phyloP scores from a whole-genome alignment of 2,797 vertebrate genomes.

The Chelmon rostratus region DNA sequence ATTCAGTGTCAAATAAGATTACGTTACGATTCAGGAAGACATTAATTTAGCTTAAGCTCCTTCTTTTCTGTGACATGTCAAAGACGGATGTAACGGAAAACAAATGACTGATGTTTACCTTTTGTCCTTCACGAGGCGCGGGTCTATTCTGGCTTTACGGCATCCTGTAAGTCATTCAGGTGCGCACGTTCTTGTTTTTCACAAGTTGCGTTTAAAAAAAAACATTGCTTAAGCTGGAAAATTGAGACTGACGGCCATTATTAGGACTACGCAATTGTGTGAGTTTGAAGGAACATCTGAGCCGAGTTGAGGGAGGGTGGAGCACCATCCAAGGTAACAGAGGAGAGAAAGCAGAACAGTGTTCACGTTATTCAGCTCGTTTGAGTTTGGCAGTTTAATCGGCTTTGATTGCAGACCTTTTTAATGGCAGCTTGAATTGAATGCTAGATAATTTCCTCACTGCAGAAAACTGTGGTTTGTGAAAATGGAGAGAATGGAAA shows the following conservation, averaged over 20 bases:
- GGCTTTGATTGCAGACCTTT: slow-evolving; percentile 15
- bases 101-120: slow-evolving; percentile 7
- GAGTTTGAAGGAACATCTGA: slow-evolving; percentile 18
- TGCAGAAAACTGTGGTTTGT: background rate
- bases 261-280: background rate
- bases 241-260: slow-evolving; percentile 10
- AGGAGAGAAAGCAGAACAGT: background rate
- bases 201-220: slow-evolving; percentile 10
- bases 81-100: background rate
- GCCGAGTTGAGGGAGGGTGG: background rate
- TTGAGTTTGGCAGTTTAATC: slow-evolving; percentile 1
- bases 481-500: background rate
- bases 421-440: background rate
- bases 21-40: background rate
- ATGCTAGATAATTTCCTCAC: background rate
- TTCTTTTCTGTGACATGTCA: background rate
- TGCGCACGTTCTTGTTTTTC: background rate
- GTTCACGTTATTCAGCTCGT: background rate
- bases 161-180: background rate
- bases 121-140: background rate
- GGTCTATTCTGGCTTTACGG: background rate
- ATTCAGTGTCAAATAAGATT: slow-evolving; percentile 1
- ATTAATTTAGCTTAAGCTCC: background rate
- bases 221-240: background rate
- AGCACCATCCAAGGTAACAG: background rate